phyloP scores from a whole-genome alignment of 2,797 vertebrate species.

The Macropodus opercularis region DNA sequence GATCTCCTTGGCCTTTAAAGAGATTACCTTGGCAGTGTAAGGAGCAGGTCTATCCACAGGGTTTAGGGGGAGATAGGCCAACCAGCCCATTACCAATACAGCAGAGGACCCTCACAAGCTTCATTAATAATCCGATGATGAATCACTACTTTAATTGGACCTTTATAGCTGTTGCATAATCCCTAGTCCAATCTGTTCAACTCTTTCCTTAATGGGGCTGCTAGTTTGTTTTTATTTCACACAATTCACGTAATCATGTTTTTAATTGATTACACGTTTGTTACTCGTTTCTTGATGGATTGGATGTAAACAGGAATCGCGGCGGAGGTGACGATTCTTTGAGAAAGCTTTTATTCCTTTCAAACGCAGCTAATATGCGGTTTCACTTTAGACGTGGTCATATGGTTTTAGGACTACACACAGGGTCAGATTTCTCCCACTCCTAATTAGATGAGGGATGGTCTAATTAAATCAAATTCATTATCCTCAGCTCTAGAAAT shows the following conservation, averaged over 20 bases:
- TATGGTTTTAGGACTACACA: slow-evolving; percentile 68
- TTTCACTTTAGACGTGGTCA: slow-evolving; percentile 41
- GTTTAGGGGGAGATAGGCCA: slow-evolving; percentile 75
- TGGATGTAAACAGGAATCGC: slow-evolving; percentile 22
- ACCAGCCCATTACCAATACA: slow-evolving; percentile 84
- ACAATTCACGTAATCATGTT: slow-evolving; percentile 58
- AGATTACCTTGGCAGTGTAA: slow-evolving; percentile 85
- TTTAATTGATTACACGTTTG: slow-evolving; percentile 64
- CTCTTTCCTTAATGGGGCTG: slow-evolving; percentile 58
- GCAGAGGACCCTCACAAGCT: slow-evolving; percentile 79
- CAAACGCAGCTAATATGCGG: slow-evolving; percentile 26
- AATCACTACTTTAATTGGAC: slow-evolving; percentile 88
- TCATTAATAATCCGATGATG: slow-evolving; percentile 89
- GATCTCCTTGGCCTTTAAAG: slow-evolving; percentile 81
- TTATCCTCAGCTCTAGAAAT: slow-evolving; percentile 98
- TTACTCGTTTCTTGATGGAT: slow-evolving; percentile 54
- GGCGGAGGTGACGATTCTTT: slow-evolving; percentile 29
- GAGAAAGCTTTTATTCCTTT: slow-evolving; percentile 18
- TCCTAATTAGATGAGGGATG: slow-evolving; percentile 95
- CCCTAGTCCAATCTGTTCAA: slow-evolving; percentile 63
- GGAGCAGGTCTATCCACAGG: slow-evolving; percentile 81
- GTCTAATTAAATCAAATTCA: slow-evolving; percentile 99
- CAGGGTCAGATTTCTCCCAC: slow-evolving; percentile 89
- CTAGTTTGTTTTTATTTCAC: slow-evolving; percentile 70
- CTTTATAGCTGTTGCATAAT: slow-evolving; percentile 86